Base-by-base conservation (phyloP, 23 tunicate species). In the Trididemnum nubilum region DNA sequence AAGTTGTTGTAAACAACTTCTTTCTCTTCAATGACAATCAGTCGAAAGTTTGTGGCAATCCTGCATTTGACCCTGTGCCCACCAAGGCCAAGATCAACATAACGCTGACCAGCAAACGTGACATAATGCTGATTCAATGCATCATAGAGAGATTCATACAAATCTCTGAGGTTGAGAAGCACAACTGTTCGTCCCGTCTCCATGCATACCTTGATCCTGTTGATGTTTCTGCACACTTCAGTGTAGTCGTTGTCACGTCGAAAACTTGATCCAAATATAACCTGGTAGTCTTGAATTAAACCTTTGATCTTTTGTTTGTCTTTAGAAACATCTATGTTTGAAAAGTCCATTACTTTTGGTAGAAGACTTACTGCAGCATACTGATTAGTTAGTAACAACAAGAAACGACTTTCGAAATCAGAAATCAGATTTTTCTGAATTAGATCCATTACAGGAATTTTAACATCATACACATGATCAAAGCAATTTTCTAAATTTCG, bases 1-100 rank as follows among this genome's bases (percentile, higher is more conserved):
- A 71, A 90, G 37, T 85, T 81, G 1, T 81, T 33, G 65, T 90
- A 85, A 23, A 90, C 96, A 28, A 81, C 54, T 33, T 85, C 78
- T 28, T 75, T 90, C 49, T 90, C 91, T 75, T 90, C 96, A 44
- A 90, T 88, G 24, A 90, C 90, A 51, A 90, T 85, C 38, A 90
- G 72, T 35, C 87, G 65, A 71, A 90, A 90, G 37, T 81, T 49
- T 7, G 73, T 38, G 18, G 96, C 89, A 60, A 90, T 74, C 38
- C 96, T 65, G 79, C 96, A 90, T 77, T 90, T 90, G 37, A 90
- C 96, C 60, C 96, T 35, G 80, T 90, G 96, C 1, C 96, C 96
- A 1, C 96, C 96, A 23, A 90, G 80, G 22, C 96, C 96, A 58
- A 90, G 79, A 70, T 90, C 96, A 63, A 90, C 90, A 32, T 85